Conservation (phyloP, 1,140 invertebrate genomes). For the Phocides pigmalion region DNA sequence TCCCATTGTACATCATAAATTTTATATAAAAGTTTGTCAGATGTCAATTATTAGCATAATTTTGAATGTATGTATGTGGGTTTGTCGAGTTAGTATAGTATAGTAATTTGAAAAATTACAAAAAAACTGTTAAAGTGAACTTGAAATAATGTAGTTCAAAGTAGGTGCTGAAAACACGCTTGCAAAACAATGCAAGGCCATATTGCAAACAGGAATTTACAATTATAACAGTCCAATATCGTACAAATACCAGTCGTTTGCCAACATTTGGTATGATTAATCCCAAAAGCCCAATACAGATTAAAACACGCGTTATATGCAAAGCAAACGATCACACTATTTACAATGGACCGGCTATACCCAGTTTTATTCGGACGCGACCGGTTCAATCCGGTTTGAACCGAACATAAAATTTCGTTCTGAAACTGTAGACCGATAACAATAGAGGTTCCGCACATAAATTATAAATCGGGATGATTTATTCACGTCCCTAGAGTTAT, state of each 20-base stretch:
- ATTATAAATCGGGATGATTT: slow-evolving; percentile 35
- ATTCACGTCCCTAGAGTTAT: slow-evolving; percentile 34
- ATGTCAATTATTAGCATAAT: too few relatives aligned
- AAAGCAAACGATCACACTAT: slow-evolving; percentile 33
- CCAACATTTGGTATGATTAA: slow-evolving; percentile 33
- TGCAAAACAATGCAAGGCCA: background rate
- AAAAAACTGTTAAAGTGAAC: too few relatives aligned
- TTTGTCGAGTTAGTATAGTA: too few relatives aligned
- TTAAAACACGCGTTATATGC: slow-evolving; percentile 33
- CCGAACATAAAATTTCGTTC: slow-evolving; percentile 28
- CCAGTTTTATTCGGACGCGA: slow-evolving; percentile 31
- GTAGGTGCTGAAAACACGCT: too few relatives aligned
- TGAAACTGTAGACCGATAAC: slow-evolving; percentile 27
- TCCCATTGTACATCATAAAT: too few relatives aligned
- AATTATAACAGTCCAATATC: slow-evolving; percentile 31
- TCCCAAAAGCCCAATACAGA: slow-evolving; percentile 34
- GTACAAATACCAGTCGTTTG: slow-evolving; percentile 24
- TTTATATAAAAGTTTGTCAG: too few relatives aligned
- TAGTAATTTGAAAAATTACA: too few relatives aligned
- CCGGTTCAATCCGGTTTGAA: slow-evolving; percentile 24
- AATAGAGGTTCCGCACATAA: slow-evolving; percentile 30
- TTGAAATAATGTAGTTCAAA: too few relatives aligned
- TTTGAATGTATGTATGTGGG: too few relatives aligned
- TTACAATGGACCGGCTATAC: slow-evolving; percentile 26
- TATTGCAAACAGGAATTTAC: slow-evolving; percentile 17